Conservation (phyloP, 1,140 invertebrate species). For the Dufourea novaeangliae region DNA sequence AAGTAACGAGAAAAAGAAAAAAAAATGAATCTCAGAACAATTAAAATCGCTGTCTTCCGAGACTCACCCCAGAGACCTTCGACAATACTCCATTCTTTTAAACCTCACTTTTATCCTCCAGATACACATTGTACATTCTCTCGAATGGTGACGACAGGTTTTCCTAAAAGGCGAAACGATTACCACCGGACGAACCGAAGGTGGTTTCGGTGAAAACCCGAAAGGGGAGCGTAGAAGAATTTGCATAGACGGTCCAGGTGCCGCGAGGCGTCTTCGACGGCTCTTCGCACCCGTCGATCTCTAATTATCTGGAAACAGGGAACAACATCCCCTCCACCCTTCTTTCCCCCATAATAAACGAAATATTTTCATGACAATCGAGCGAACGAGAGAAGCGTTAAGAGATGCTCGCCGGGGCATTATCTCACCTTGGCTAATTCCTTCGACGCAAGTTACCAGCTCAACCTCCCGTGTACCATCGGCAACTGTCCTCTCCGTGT, state of each 20-base stretch:
- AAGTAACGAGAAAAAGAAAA: too few relatives aligned
- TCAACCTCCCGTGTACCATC: conserved; percentile 14
- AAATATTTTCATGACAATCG: conserved; percentile 79
- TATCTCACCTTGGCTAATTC: conserved; percentile 61
- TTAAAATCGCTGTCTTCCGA: too few relatives aligned
- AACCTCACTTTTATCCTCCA: neutral
- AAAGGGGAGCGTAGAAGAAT: conserved; percentile 26
- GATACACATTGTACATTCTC: too few relatives aligned
- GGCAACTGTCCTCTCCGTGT: neutral
- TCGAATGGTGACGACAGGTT: neutral
- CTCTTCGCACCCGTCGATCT: conserved; percentile 54
- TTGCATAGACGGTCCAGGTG: conserved; percentile 61
- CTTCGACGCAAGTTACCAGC: conserved; percentile 29
- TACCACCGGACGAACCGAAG: neutral
- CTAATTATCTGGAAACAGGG: conserved; percentile 64
- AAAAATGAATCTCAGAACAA: too few relatives aligned
- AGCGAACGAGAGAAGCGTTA: conserved; percentile 10
- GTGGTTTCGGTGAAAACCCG: neutral
- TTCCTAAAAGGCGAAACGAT: neutral
- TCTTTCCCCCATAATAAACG: conserved; percentile 66
- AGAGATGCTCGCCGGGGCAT: conserved; percentile 27
- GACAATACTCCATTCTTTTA: too few relatives aligned
- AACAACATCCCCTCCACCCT: neutral
- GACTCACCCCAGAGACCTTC: too few relatives aligned
- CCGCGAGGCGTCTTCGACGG: conserved; percentile 39